phyloP scores from a whole-genome alignment of 2,888 invertebrate genomes.

The Galerucella pusilla region DNA sequence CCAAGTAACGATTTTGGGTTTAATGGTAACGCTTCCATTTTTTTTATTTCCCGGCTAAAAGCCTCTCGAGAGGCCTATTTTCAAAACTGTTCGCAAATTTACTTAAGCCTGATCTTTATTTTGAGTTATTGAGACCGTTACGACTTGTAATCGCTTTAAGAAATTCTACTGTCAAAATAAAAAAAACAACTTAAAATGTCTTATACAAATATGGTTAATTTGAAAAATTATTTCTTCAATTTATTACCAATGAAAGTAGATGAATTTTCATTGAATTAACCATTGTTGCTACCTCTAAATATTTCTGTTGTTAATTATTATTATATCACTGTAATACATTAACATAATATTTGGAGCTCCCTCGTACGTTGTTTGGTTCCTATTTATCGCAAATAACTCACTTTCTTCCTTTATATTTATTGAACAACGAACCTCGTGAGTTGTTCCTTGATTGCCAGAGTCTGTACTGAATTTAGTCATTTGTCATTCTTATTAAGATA shows the following conservation, averaged over 20 bases:
- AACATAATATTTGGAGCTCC: too few relatives aligned
- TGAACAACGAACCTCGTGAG: constrained; percentile 3
- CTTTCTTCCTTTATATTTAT: constrained; percentile 2
- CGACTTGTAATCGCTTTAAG: background rate
- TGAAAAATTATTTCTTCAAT: too few relatives aligned
- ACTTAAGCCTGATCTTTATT: background rate
- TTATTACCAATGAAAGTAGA: too few relatives aligned
- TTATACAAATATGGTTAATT: too few relatives aligned
- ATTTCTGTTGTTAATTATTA: too few relatives aligned
- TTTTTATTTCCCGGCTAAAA: constrained; percentile 7
- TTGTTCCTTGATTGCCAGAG: constrained; percentile 15
- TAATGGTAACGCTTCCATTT: background rate
- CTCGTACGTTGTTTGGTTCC: background rate
- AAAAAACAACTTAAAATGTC: too few relatives aligned
- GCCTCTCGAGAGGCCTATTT: constrained; percentile 7
- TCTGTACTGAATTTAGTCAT: constrained; percentile 8
- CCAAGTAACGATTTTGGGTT: background rate
- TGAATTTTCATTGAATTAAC: too few relatives aligned
- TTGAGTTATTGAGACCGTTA: constrained; percentile 6
- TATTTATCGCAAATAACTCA: background rate
- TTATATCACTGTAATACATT: too few relatives aligned
- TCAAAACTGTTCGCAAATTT: constrained; percentile 16
- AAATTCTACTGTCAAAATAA: too few relatives aligned
- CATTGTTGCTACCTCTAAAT: too few relatives aligned
- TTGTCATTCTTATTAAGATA: constrained; percentile 10